These are phyloP conservation scores for Acleris emargana DNA, from an alignment of 2,888 invertebrate species.

Conservation along the genomic window DNA sequence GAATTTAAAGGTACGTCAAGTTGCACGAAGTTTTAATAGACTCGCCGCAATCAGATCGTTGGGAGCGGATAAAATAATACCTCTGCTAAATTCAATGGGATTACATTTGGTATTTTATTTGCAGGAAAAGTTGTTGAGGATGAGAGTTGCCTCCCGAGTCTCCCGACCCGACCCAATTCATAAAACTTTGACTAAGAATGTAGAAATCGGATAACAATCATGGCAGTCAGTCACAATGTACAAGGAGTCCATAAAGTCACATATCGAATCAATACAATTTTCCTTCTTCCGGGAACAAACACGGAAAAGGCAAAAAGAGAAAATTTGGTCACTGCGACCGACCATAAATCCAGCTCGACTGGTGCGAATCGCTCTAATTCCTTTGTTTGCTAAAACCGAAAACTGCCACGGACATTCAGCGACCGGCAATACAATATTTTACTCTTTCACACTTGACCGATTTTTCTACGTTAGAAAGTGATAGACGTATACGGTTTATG, in stretches of 20 bases:
- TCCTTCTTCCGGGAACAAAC: slow-evolving; percentile 54
- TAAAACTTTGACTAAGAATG: neutral
- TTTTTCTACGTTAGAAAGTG: slow-evolving; percentile 64
- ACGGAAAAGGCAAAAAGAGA: slow-evolving; percentile 56
- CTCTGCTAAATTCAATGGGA: slow-evolving; percentile 45
- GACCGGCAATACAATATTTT: slow-evolving; percentile 67
- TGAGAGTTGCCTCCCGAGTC: neutral
- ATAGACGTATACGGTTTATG: slow-evolving; percentile 57
- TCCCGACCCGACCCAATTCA: neutral
- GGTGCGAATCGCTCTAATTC: slow-evolving; percentile 74
- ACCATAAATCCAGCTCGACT: slow-evolving; percentile 71
- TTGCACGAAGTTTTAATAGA: slow-evolving; percentile 80
- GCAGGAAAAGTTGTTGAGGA: slow-evolving; percentile 4
- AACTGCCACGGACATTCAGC: slow-evolving; percentile 67
- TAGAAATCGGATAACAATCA: slow-evolving; percentile 16
- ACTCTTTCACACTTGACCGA: slow-evolving; percentile 73
- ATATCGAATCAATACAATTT: slow-evolving; percentile 53
- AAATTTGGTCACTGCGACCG: slow-evolving; percentile 70
- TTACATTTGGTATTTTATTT: slow-evolving; percentile 15
- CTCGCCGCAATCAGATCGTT: slow-evolving; percentile 72
- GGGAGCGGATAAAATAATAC: slow-evolving; percentile 65
- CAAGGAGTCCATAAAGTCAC: slow-evolving; percentile 26
- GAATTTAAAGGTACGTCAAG: slow-evolving; percentile 79
- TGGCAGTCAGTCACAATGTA: slow-evolving; percentile 20
- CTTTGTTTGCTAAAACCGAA: slow-evolving; percentile 80